Percentiles rank a stretch among this genome's conserved stretches.
These are phyloP conservation scores for Echiichthys vipera DNA, from an alignment of 2,797 vertebrate genomes.

Conservation along the genomic window DNA sequence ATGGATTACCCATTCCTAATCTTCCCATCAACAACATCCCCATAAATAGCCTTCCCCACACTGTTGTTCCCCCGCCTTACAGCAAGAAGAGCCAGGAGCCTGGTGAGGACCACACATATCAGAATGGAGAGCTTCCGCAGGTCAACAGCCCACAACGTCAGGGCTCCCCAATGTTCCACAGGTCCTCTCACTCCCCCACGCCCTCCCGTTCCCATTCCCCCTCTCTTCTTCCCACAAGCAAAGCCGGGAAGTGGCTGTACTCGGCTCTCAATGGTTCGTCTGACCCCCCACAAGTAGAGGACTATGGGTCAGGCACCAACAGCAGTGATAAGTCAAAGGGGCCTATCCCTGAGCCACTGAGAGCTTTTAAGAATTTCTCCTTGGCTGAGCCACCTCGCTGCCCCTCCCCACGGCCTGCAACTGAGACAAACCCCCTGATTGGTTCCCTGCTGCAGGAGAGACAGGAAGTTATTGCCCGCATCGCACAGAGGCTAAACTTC, in stretches of 20 bases:
- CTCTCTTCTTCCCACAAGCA: constrained; percentile 83
- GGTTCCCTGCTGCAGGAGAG: constrained; percentile 96
- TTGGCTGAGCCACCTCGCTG: constrained; percentile 83
- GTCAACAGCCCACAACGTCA: constrained; percentile 77
- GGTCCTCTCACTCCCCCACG: constrained; percentile 78
- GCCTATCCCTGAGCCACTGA: constrained; percentile 82
- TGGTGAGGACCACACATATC: constrained; percentile 67
- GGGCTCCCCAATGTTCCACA: constrained; percentile 84
- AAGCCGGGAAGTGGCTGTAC: constrained; percentile 88
- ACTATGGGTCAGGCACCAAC: constrained; percentile 77
- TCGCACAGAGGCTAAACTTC: constrained; percentile 96
- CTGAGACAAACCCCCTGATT: constrained; percentile 93
- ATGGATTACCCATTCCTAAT: constrained; percentile 74
- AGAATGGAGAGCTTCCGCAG: constrained; percentile 78
- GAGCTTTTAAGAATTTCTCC: constrained; percentile 91
- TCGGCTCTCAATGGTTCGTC: constrained; percentile 81
- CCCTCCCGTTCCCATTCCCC: constrained; percentile 81
- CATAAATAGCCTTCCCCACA: constrained; percentile 72
- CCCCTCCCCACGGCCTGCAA: constrained; percentile 83
- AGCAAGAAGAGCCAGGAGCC: constrained; percentile 76
- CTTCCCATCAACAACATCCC: constrained; percentile 80
- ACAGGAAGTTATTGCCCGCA: constrained; percentile 97
- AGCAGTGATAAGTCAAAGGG: constrained; percentile 80
- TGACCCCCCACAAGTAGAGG: constrained; percentile 82
- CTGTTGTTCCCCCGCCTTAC: constrained; percentile 62